Evolutionary conservation across 2,888 invertebrate genomes (phyloP).

Genomic region (Pelosia muscerda): DNA sequence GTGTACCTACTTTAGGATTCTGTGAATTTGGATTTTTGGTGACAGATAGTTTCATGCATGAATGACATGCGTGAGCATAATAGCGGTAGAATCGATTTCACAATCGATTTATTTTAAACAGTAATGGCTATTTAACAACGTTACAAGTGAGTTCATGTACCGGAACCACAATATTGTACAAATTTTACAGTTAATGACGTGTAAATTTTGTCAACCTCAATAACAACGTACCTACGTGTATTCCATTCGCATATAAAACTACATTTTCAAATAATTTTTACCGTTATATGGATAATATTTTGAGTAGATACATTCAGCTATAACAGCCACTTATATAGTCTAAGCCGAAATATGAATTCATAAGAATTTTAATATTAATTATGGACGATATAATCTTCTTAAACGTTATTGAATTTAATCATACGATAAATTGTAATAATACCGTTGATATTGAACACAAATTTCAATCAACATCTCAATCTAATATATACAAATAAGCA

Average conservation of each 20-base stretch:
- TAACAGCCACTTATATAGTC: slow-evolving; percentile 3
- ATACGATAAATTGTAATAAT: slow-evolving; percentile 33
- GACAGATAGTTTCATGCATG: slow-evolving; percentile 34
- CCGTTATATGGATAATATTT: slow-evolving; percentile 32
- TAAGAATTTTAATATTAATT: slow-evolving; percentile 35
- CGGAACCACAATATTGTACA: slow-evolving; percentile 42
- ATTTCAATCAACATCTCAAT: slow-evolving; percentile 42
- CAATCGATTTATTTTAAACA: slow-evolving; percentile 53
- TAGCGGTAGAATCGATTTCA: slow-evolving; percentile 41
- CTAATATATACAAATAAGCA: slow-evolving; percentile 35
- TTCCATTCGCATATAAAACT: slow-evolving; percentile 44
- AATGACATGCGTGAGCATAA: slow-evolving; percentile 26
- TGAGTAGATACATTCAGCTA: slow-evolving; percentile 13
- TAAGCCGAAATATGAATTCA: slow-evolving; percentile 20
- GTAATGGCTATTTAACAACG: slow-evolving; percentile 45
- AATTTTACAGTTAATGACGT: slow-evolving; percentile 42
- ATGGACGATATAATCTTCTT: slow-evolving; percentile 35
- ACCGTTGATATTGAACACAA: slow-evolving; percentile 28
- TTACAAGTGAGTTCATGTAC: slow-evolving; percentile 38
- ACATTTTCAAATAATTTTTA: slow-evolving; percentile 35
- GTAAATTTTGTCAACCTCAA: slow-evolving; percentile 37
- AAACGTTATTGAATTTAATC: slow-evolving; percentile 37
- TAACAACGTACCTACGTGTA: slow-evolving; percentile 46
- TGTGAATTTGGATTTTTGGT: slow-evolving; percentile 39
- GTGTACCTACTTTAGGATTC: slow-evolving; percentile 39